Conservation (phyloP, 2,888 invertebrate species). For the Drosophila parthenogenetica region DNA sequence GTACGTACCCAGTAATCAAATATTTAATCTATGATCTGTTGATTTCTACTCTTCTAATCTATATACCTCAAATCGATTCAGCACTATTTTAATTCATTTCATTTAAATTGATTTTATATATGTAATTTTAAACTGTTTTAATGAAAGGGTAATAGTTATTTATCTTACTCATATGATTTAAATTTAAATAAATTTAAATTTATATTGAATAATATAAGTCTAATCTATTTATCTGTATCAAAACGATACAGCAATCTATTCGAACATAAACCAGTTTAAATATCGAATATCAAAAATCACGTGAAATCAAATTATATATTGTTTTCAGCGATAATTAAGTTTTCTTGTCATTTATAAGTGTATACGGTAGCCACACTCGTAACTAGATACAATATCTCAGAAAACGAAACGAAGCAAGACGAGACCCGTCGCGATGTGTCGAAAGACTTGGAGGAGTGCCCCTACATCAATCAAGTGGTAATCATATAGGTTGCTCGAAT, state of each 20-base stretch:
- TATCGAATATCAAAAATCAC: constrained; percentile 14
- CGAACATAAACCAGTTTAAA: constrained; percentile 47
- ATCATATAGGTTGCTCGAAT: constrained; percentile 65
- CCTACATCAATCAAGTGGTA: constrained; percentile 72
- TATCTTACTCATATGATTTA: too few species aligned
- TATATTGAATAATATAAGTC: too few species aligned
- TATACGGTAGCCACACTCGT: constrained; percentile 59
- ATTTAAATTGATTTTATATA: too few species aligned
- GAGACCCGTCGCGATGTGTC: constrained; percentile 17
- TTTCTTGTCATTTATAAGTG: constrained; percentile 30
- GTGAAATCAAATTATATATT: constrained; percentile 28
- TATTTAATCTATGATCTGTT: too few species aligned
- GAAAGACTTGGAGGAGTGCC: constrained; percentile 61
- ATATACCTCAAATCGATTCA: too few species aligned
- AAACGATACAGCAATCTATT: constrained; percentile 2
- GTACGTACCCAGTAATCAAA: too few species aligned
- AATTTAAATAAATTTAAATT: too few species aligned
- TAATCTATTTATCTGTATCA: background rate
- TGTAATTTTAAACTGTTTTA: too few species aligned
- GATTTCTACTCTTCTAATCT: too few species aligned
- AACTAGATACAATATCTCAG: constrained; percentile 12
- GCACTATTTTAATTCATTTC: too few species aligned
- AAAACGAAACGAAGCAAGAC: constrained; percentile 29
- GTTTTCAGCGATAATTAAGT: constrained; percentile 32
- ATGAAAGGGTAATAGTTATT: too few species aligned